Conservation (phyloP, 2,888 invertebrate species). For the Chesias legatella region DNA sequence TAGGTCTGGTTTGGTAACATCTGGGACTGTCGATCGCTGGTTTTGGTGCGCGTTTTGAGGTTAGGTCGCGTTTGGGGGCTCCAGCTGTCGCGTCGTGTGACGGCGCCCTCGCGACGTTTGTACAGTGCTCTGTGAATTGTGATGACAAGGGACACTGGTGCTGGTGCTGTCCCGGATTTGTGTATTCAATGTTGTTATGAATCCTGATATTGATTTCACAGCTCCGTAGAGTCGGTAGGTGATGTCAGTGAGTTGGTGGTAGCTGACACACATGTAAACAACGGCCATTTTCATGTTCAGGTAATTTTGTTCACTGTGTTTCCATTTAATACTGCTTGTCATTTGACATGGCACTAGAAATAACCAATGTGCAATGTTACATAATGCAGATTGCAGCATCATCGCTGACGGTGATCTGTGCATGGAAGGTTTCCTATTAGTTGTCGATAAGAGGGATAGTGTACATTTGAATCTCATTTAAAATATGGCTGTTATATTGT, state of each 20-base stretch:
- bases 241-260: slow-evolving; percentile 17
- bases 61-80: slow-evolving; percentile 63
- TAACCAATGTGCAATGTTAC: too few relatives aligned
- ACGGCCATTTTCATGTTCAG: slow-evolving; percentile 40
- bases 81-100: slow-evolving; percentile 22
- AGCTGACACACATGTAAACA: slow-evolving; percentile 35
- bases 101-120: slow-evolving; percentile 19
- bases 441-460: too few relatives aligned
- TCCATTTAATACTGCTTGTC: slow-evolving; percentile 13
- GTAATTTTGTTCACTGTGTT: slow-evolving; percentile 31
- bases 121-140: slow-evolving; percentile 36
- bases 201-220: slow-evolving; percentile 34
- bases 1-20: slow-evolving; percentile 58
- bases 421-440: too few relatives aligned
- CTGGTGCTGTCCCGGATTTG: slow-evolving; percentile 21
- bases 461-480: too few relatives aligned
- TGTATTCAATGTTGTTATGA: slow-evolving; percentile 33
- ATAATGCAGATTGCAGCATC: too few relatives aligned
- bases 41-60: slow-evolving; percentile 71
- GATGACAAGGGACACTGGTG: slow-evolving; percentile 40
- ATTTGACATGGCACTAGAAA: too few relatives aligned
- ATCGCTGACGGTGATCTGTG: too few relatives aligned
- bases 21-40: slow-evolving; percentile 62
- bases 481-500: too few relatives aligned
- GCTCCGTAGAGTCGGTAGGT: slow-evolving; percentile 37